These are phyloP conservation scores for Phytoseiulus persimilis DNA, from an alignment of 2,888 invertebrate species.

Conservation along the genomic window DNA sequence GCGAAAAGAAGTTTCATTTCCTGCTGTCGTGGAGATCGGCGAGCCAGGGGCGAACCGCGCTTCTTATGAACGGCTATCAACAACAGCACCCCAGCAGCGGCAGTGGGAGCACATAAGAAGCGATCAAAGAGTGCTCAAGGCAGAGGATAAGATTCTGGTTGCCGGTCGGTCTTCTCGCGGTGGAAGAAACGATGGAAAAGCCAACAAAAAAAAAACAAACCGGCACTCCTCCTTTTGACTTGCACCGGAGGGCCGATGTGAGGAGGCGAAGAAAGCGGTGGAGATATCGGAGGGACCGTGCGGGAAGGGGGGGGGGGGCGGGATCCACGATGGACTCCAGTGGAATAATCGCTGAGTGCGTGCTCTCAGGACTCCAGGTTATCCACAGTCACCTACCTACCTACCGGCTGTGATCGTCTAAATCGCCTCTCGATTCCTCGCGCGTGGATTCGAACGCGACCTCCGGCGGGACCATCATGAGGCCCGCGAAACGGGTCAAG, in stretches of 20 bases:
- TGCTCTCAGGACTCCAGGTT: too few species aligned
- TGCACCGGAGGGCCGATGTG: background rate
- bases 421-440: too few species aligned
- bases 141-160: background rate
- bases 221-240: background rate
- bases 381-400: too few species aligned
- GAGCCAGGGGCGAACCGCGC: background rate
- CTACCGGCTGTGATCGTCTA: too few species aligned
- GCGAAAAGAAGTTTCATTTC: background rate
- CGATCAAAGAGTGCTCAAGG: conserved; percentile 5
- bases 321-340: too few species aligned
- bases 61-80: background rate
- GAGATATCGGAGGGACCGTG: too few species aligned
- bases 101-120: background rate
- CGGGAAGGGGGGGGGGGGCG: too few species aligned
- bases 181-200: background rate
- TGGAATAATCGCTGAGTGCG: too few species aligned
- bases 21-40: background rate
- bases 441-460: too few species aligned
- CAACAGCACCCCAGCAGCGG: background rate
- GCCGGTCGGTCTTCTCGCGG: background rate
- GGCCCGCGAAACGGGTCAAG: too few species aligned
- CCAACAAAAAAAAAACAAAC: background rate
- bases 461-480: too few species aligned
- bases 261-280: too few species aligned